Percentiles rank a stretch among this genome's conserved stretches.
Conservation (phyloP, 1,140 invertebrate species). For the Fopius arisanus region DNA sequence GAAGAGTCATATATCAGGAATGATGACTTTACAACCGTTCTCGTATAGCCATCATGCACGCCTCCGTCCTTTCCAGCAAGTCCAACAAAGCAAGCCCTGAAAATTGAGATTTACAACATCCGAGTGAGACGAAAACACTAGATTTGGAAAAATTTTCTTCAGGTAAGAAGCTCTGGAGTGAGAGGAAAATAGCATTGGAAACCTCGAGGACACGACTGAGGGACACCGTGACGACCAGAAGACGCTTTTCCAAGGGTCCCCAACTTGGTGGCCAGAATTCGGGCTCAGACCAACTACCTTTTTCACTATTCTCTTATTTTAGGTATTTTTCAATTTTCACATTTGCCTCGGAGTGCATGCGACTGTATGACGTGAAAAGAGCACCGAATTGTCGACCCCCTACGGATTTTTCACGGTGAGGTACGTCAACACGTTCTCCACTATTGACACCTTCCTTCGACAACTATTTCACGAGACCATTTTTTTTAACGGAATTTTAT, state of each 20-base stretch:
- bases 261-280: conserved; percentile 32
- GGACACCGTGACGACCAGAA: conserved; percentile 23
- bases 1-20: conserved; percentile 40
- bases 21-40: conserved; percentile 41
- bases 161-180: neutral
- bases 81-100: neutral
- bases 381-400: conserved; percentile 10
- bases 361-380: conserved; percentile 6
- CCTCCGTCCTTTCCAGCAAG: conserved; percentile 33
- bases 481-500: too few species aligned
- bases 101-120: neutral
- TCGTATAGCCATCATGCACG: conserved; percentile 38
- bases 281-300: conserved; percentile 26
- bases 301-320: conserved; percentile 12
- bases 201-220: neutral
- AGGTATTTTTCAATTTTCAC: conserved; percentile 13
- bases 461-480: neutral
- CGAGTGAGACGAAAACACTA: neutral
- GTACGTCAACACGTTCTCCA: conserved; percentile 43
- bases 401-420: conserved; percentile 25
- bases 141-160: neutral
- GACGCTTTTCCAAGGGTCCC: neutral
- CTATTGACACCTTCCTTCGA: conserved; percentile 8
- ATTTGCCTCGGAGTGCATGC: neutral
- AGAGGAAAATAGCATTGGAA: neutral